Evolutionary conservation across 2,797 vertebrate genomes (phyloP), one percentile per base, ranked within the genome.

Genomic region (Cyprinella venusta): DNA sequence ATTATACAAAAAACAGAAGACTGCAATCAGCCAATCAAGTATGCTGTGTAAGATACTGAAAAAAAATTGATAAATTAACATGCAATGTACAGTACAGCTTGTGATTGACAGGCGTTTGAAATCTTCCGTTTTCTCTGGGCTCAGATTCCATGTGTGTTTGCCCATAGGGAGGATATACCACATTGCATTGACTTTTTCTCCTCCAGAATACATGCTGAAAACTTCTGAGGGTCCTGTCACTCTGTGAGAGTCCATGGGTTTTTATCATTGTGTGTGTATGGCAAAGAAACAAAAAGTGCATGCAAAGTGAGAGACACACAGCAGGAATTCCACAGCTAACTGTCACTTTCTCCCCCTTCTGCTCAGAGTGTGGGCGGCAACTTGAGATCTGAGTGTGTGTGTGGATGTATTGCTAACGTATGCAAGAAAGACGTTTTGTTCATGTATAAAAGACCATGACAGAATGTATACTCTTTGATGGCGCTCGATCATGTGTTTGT

Each of bases 271-370:
- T 82, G 65, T 84, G 77, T 59, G 84, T 71, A 74, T 48, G 68
- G 65, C 74, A 74, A 54, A 80, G 79, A 81, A 69, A 83, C 59
- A 84, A 86, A 69, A 71, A 63, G 63, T 77, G 83, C 75, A 83
- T 74, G 80, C 69, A 48, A 84, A 87, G 83, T 86, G 85, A 86
- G 76, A 85, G 80, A 88, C 78, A 82, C 84, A 80, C 86, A 88
- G 88, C 82, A 80, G 85, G 86, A 85, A 89, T 88, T 86, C 86
- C 83, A 88, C 83, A 78, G 79, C 71, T 79, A 80, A 72, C 83
- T 85, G 81, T 84, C 80, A 89, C 83, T 84, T 85, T 79, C 81
- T 80, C 80, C 79, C 75, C 76, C 81, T 50, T 30, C 64, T 70
- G 48, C 77, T 76, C 65, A 52, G 63, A 63, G 78, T 59, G 80